A percentile compares a stretch with the other conserved stretches of the same genome.
phyloP scores from a whole-genome alignment of 1,140 invertebrate genomes.

The Plodia interpunctella region DNA sequence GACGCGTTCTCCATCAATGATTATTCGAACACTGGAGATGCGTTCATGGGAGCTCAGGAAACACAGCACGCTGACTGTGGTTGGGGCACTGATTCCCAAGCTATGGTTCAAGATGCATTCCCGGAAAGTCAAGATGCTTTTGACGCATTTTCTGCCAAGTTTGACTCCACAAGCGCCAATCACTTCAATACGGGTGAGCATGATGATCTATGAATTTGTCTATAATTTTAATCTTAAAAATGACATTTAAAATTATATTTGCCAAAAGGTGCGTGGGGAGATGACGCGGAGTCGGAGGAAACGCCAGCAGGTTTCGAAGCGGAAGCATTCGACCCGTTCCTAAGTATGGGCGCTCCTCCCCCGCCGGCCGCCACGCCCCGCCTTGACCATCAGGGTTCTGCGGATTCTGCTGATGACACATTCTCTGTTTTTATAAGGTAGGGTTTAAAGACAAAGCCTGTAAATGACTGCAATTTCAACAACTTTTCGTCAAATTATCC shows the following conservation, averaged over 20 bases:
- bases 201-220: background rate
- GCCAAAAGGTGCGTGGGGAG: slow-evolving; percentile 78
- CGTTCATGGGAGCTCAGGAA: slow-evolving; percentile 5
- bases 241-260: background rate
- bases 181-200: slow-evolving; percentile 50
- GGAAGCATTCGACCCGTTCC: slow-evolving; percentile 90
- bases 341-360: slow-evolving; percentile 86
- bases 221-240: slow-evolving; percentile 1
- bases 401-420: slow-evolving; percentile 87
- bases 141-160: slow-evolving; percentile 92
- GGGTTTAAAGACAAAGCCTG: slow-evolving; percentile 24
- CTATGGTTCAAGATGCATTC: slow-evolving; percentile 31
- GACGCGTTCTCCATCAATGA: background rate
- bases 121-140: slow-evolving; percentile 58
- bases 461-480: too few species aligned
- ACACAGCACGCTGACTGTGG: slow-evolving; percentile 12
- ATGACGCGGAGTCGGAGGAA: slow-evolving; percentile 55
- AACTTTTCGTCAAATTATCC: too few species aligned
- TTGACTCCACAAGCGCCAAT: slow-evolving; percentile 80
- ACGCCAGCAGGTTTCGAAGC: slow-evolving; percentile 81
- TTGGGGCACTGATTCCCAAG: slow-evolving; percentile 21
- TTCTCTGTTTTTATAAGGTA: slow-evolving; percentile 89
- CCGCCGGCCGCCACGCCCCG: slow-evolving; percentile 79
- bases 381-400: slow-evolving; percentile 81
- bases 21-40: background rate